Conservation (phyloP, 1,140 invertebrate species). For the Drosophila leontia region DNA sequence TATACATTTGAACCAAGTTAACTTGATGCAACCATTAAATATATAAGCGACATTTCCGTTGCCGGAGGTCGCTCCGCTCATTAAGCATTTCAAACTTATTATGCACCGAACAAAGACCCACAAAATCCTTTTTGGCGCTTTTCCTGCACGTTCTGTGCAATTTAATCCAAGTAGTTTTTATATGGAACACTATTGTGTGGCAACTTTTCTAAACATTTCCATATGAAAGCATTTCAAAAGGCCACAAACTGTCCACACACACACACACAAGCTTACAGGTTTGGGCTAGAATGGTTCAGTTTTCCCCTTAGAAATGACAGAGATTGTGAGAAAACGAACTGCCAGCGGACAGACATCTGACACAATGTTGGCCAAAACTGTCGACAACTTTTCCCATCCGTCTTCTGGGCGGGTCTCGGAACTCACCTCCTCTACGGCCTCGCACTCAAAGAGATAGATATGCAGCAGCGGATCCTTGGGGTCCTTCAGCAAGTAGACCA, state of each 20-base stretch:
- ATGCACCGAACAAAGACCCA: constrained; percentile 21
- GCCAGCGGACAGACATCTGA: constrained; percentile 36
- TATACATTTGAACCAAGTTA: background rate
- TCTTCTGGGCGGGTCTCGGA: constrained; percentile 20
- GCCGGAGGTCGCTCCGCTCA: constrained; percentile 19
- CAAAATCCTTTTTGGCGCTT: constrained; percentile 21
- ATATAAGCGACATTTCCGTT: constrained; percentile 3
- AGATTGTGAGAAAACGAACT: constrained; percentile 23
- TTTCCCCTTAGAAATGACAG: constrained; percentile 33
- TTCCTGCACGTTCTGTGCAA: constrained; percentile 39
- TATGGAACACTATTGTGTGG: constrained; percentile 34
- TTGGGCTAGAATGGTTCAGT: constrained; percentile 7
- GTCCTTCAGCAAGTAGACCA: constrained; percentile 88
- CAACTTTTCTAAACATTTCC: constrained; percentile 65
- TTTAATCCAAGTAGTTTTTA: constrained; percentile 50
- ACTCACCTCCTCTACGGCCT: constrained; percentile 88
- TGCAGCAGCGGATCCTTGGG: constrained; percentile 88
- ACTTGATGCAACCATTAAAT: background rate
- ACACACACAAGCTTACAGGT: constrained; percentile 9
- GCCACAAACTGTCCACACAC: constrained; percentile 51
- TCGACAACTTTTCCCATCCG: constrained; percentile 56
- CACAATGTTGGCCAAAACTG: constrained; percentile 42
- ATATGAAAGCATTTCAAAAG: constrained; percentile 55
- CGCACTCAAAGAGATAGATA: constrained; percentile 88
- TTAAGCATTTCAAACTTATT: constrained; percentile 33